A percentile compares a stretch with the other conserved stretches of the same genome.
Evolutionary conservation across 1,140 invertebrate species (phyloP).

Genomic region (Drosophila athabasca): DNA sequence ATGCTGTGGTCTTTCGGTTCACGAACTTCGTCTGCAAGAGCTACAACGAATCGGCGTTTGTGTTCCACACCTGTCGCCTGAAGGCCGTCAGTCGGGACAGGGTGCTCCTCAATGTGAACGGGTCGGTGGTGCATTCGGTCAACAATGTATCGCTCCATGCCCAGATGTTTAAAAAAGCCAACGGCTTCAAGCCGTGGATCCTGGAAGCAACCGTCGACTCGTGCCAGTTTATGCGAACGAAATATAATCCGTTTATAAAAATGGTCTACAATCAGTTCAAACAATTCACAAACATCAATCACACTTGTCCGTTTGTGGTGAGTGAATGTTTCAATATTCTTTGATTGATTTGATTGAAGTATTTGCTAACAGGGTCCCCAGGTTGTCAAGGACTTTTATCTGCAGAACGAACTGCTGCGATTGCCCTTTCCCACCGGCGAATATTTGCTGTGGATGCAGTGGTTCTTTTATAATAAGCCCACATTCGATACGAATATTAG

Average conservation of each 20-base stretch:
- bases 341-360: too few relatives aligned
- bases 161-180: slow-evolving; percentile 29
- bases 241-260: background rate
- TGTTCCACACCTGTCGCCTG: slow-evolving; percentile 17
- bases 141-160: background rate
- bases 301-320: slow-evolving; percentile 31
- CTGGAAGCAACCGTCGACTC: slow-evolving; percentile 2
- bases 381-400: slow-evolving; percentile 14
- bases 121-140: slow-evolving; percentile 10
- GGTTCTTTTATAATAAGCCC: slow-evolving; percentile 3
- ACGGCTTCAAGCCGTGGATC: slow-evolving; percentile 31
- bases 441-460: slow-evolving; percentile 6
- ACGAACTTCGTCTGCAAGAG: slow-evolving; percentile 22
- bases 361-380: background rate
- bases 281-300: slow-evolving; percentile 29
- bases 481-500: slow-evolving; percentile 19
- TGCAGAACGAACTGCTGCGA: slow-evolving; percentile 1
- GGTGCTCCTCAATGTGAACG: slow-evolving; percentile 7
- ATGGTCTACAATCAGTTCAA: slow-evolving; percentile 11
- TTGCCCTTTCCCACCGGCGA: slow-evolving; percentile 29
- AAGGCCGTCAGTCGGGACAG: slow-evolving; percentile 18
- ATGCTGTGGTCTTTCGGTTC: slow-evolving; percentile 24
- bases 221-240: slow-evolving; percentile 1
- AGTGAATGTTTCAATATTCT: background rate
- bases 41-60: slow-evolving; percentile 26